Conservation (phyloP, 2,113 vertebrate genomes). For the Thunnus maccoyii region DNA sequence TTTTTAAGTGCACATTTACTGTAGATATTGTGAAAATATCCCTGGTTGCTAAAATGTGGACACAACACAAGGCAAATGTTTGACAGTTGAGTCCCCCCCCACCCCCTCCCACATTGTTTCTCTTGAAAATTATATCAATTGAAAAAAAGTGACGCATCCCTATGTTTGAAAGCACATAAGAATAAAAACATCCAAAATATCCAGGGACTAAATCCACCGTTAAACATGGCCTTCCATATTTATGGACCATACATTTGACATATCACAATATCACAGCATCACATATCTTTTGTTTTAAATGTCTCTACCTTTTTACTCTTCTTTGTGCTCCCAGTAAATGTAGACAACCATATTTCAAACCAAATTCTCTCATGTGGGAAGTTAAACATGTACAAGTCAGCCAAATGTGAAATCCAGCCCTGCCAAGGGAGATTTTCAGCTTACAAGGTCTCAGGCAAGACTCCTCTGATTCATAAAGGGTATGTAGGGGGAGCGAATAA, state of each 20-base stretch:
- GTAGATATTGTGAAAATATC: neutral
- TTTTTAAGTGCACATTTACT: neutral
- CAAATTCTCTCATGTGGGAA: conserved; percentile 66
- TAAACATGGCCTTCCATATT: conserved; percentile 11
- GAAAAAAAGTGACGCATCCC: conserved; percentile 19
- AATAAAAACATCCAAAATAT: conserved; percentile 8
- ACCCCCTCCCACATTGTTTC: neutral
- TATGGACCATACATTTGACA: conserved; percentile 12
- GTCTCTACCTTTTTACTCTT: conserved; percentile 6
- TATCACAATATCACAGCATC: conserved; percentile 26
- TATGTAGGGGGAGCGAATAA: conserved; percentile 33
- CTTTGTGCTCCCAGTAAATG: conserved; percentile 34
- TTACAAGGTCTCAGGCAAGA: conserved; percentile 71
- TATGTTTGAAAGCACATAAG: conserved; percentile 21
- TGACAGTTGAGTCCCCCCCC: conserved; percentile 25
- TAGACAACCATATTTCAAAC: conserved; percentile 49
- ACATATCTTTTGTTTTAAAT: conserved; percentile 24
- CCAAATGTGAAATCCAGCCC: conserved; percentile 76
- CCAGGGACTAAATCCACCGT: conserved; percentile 24
- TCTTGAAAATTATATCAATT: conserved; percentile 21
- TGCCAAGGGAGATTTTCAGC: conserved; percentile 77
- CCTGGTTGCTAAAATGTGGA: neutral
- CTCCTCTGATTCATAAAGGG: conserved; percentile 71
- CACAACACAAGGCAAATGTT: conserved; percentile 19
- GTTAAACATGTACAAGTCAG: conserved; percentile 74